These are phyloP conservation scores for Chironomus riparius DNA, from an alignment of 2,888 invertebrate genomes.

Conservation along the genomic window DNA sequence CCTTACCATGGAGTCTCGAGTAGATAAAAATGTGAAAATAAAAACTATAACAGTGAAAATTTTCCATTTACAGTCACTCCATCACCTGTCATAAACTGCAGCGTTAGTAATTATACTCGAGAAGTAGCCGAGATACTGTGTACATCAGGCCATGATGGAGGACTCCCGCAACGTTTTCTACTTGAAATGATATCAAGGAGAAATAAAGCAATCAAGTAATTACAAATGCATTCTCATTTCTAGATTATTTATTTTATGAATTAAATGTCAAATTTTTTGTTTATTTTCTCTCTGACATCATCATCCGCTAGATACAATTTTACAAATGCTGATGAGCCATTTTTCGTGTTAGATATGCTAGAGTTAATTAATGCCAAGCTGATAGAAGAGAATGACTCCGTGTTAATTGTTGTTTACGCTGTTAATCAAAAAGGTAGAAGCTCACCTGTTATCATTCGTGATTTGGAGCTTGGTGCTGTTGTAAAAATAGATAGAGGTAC, in stretches of 20 bases:
- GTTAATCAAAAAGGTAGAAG: constrained; percentile 77
- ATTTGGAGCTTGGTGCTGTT: constrained; percentile 56
- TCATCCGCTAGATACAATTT: constrained; percentile 37
- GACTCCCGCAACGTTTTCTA: constrained; percentile 66
- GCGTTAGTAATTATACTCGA: constrained; percentile 65
- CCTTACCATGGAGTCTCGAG: neutral
- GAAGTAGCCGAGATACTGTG: constrained; percentile 66
- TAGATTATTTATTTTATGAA: too few relatives aligned
- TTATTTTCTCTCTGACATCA: neutral
- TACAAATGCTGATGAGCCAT: constrained; percentile 41
- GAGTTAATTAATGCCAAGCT: constrained; percentile 21
- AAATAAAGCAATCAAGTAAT: constrained; percentile 29
- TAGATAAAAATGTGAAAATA: too few relatives aligned
- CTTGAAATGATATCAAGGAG: constrained; percentile 51
- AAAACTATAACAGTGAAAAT: neutral
- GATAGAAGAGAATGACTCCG: constrained; percentile 49
- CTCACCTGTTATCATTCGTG: constrained; percentile 58
- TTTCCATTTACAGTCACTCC: constrained; percentile 52
- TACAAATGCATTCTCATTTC: neutral
- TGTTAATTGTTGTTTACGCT: constrained; percentile 66
- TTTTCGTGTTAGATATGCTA: constrained; percentile 38
- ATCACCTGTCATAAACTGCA: constrained; percentile 68
- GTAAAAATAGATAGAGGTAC: constrained; percentile 21
- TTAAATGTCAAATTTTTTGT: neutral
- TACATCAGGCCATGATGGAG: constrained; percentile 69